Evolutionary conservation across 37 sponge, comb jelly and placozoan genomes (phyloP), one percentile per base, ranked within the genome.

Genomic region (Mnemiopsis leidyi): DNA sequence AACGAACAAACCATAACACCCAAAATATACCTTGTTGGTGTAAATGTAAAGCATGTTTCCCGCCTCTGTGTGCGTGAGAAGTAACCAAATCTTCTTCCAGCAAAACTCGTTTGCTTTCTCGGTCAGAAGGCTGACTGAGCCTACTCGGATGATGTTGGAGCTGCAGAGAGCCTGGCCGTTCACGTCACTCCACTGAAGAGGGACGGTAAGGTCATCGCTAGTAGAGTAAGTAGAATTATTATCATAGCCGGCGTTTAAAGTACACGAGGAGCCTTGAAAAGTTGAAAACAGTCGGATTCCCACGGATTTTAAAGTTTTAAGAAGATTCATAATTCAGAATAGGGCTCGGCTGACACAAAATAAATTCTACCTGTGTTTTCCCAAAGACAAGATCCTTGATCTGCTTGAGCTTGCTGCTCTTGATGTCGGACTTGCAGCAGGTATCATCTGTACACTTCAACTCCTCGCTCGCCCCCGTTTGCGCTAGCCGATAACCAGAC

Each of bases 11-110:
- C n/a, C n/a, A n/a, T n/a, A n/a, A n/a, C n/a, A n/a, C n/a, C n/a
- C n/a, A n/a, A n/a, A n/a, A n/a, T n/a, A 48, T 23, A 79, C 82
- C 82, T 79, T 79, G 82, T 79, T 79, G 36, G 82, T 79, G 82
- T 79, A 79, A 36, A 79, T 79, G 38, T 79, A 79, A 23, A 79
- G 82, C 82, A 79, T 79, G 29, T 79, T 32, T 36, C 82, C 82
- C 2, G 31, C 37, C 37, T 79, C 82, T 33, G 82, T 79, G 36
- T 79, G 82, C 1, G 82, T 35, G 5, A 79, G 82, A 9, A 79
- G 82, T 2, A 79, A 36, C 82, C 82, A 79, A 9, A 79, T 79
- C 37, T 79, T 79, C 82, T 29, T 79, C 82, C 82, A 79, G 3
- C 36, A 32, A 9, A 79, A 30, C 23, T 79, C 82, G 36, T 32